phyloP scores from a whole-genome alignment of 2,888 invertebrate genomes.

The Ypsolopha sequella region DNA sequence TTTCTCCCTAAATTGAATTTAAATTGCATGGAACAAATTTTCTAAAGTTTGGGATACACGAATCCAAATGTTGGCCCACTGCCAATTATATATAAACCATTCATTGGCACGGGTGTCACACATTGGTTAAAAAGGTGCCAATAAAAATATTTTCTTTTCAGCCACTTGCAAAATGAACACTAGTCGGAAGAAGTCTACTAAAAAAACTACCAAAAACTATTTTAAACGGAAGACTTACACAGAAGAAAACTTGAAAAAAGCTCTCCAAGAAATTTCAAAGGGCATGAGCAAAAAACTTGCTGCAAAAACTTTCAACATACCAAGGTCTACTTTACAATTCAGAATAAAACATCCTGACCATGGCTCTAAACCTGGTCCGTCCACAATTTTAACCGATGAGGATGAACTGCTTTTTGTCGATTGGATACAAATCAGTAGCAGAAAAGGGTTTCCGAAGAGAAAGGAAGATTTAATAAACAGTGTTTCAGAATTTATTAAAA shows the following conservation, averaged over 20 bases:
- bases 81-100: slow-evolving; percentile 4
- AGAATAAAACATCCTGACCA: slow-evolving; percentile 6
- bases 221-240: too few relatives aligned
- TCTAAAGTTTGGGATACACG: not conserved
- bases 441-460: slow-evolving; percentile 25
- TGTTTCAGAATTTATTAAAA: slow-evolving; percentile 22
- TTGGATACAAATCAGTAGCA: slow-evolving; percentile 20
- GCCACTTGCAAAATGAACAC: not conserved
- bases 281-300: slow-evolving; percentile 10
- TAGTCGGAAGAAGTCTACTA: too few relatives aligned
- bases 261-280: slow-evolving; percentile 4
- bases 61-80: slow-evolving; percentile 6
- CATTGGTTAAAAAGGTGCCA: slow-evolving; percentile 3
- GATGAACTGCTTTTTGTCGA: slow-evolving; percentile 22
- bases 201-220: too few relatives aligned
- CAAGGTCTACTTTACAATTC: slow-evolving; percentile 10
- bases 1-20: not conserved
- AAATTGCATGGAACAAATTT: not conserved
- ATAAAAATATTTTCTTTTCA: slow-evolving; percentile 1
- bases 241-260: slow-evolving; percentile 7
- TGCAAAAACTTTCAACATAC: slow-evolving; percentile 9
- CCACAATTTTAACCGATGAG: slow-evolving; percentile 11
- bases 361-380: slow-evolving; percentile 8
- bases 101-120: slow-evolving; percentile 4
- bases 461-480: slow-evolving; percentile 16